Conservation (phyloP, 2,113 vertebrate genomes). For the Lophura nycthemera region DNA sequence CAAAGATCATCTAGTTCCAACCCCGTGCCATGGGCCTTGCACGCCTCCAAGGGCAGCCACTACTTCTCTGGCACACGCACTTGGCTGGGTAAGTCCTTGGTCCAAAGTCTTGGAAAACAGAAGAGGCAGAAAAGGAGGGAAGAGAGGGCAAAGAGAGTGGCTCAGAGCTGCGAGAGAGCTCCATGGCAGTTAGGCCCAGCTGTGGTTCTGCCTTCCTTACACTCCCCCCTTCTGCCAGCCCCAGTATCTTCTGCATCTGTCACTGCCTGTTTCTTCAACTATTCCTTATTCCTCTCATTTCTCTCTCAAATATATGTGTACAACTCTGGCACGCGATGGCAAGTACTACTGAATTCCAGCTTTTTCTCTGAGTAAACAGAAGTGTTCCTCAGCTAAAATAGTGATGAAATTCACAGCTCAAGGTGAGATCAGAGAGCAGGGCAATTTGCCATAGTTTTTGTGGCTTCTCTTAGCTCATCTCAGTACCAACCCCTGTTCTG, state of each 20-base stretch:
- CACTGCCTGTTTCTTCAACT: not conserved
- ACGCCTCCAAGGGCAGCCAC: no score
- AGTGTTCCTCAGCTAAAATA: not conserved
- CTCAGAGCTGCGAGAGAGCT: not conserved
- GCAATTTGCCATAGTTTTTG: not conserved
- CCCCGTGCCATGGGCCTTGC: no score
- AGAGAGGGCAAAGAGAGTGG: not conserved
- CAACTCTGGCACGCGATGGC: not conserved
- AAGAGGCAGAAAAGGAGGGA: not conserved
- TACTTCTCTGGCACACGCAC: no score
- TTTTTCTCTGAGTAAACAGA: not conserved
- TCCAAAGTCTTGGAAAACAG: not conserved
- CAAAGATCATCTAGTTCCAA: no score
- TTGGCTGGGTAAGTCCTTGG: not conserved
- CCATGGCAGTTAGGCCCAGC: not conserved
- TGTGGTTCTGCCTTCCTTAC: not conserved
- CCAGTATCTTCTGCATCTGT: not conserved
- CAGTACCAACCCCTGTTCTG: not conserved
- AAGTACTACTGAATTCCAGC: not conserved
- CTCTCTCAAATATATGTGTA: not conserved
- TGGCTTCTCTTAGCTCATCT: not conserved
- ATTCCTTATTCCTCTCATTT: not conserved
- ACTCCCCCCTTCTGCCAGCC: not conserved
- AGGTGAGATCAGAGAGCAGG: not conserved
- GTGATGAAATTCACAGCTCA: not conserved